phyloP scores from a whole-genome alignment of 1,140 invertebrate genomes.

The Rhagoletis zephyria region DNA sequence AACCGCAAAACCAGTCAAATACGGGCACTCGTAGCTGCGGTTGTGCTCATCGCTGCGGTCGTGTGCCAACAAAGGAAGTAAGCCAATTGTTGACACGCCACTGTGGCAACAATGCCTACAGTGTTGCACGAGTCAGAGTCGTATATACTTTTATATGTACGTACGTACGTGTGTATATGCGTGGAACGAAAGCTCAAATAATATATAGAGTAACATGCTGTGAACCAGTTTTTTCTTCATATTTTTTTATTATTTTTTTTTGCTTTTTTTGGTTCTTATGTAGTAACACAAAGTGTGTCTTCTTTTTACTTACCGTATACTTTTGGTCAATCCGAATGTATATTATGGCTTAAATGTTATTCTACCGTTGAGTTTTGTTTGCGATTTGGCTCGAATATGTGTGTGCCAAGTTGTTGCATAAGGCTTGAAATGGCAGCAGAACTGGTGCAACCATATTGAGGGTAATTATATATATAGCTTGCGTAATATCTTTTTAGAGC shows the following conservation, averaged over 20 bases:
- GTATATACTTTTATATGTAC: too few relatives aligned
- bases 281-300: neutral
- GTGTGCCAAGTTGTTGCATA: conserved; percentile 5
- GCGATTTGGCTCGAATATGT: neutral
- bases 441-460: conserved; percentile 12
- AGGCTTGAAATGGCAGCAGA: conserved; percentile 2
- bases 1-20: conserved; percentile 12
- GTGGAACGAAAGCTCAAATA: neutral
- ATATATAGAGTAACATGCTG: conserved; percentile 17
- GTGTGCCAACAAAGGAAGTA: conserved; percentile 44
- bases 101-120: neutral
- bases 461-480: too few relatives aligned
- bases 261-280: too few relatives aligned
- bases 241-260: neutral
- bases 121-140: conserved; percentile 1
- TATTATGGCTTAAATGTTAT: neutral
- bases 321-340: neutral
- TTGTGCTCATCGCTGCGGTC: neutral
- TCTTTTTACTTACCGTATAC: conserved; percentile 2
- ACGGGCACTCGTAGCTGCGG: neutral
- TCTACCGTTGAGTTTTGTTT: neutral
- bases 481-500: too few relatives aligned
- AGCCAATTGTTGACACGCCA: conserved; percentile 46
- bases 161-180: neutral
- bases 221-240: conserved; percentile 13